Percentiles rank a stretch among this genome's conserved stretches.
Conservation (phyloP, 1,140 invertebrate genomes). For the Drosophila saltans region DNA sequence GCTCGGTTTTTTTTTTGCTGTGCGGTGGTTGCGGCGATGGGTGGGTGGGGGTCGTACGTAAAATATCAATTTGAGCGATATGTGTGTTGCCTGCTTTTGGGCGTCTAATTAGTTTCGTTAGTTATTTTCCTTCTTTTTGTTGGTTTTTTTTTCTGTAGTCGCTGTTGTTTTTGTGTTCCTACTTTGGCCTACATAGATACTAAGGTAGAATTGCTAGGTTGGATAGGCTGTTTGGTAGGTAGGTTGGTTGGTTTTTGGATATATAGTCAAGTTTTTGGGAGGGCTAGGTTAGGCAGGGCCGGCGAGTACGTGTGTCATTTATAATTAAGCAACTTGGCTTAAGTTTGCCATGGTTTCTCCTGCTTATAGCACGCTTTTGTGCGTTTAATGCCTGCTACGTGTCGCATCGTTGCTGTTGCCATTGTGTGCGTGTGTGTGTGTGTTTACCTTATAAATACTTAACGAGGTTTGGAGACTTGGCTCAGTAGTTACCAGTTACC, state of each 20-base stretch:
- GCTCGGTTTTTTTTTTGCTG: no score
- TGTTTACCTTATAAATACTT: constrained; percentile 79
- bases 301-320: constrained; percentile 74
- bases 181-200: constrained; percentile 68
- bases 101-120: constrained; percentile 81
- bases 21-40: no score
- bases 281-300: constrained; percentile 17
- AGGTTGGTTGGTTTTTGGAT: background rate
- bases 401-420: constrained; percentile 26
- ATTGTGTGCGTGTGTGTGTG: constrained; percentile 36
- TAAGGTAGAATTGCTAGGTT: constrained; percentile 18
- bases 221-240: background rate
- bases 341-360: constrained; percentile 46
- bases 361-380: constrained; percentile 61
- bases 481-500: constrained; percentile 45
- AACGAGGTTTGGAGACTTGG: constrained; percentile 57
- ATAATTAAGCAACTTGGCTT: constrained; percentile 78
- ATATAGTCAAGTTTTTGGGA: background rate
- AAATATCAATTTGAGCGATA: constrained; percentile 80
- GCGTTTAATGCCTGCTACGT: constrained; percentile 73
- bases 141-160: constrained; percentile 39
- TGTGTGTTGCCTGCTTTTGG: constrained; percentile 57
- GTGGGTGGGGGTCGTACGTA: constrained; percentile 41
- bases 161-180: constrained; percentile 26
- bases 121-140: constrained; percentile 36